Base-by-base conservation (phyloP, 2,113 vertebrate genomes). In the Parus major region DNA sequence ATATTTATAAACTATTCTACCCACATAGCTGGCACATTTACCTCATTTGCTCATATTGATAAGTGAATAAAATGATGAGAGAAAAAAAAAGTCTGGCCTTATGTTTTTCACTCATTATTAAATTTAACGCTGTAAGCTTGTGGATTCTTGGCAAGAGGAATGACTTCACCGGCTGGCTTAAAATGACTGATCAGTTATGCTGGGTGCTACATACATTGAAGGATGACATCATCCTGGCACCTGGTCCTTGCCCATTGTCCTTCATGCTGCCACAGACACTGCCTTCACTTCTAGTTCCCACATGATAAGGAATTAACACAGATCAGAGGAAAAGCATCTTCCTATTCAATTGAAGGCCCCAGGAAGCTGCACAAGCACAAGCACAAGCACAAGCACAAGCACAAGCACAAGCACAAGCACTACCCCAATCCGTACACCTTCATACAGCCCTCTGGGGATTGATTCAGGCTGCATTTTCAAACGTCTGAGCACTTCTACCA, bases 1-100 rank as follows among this genome's bases (percentile, higher is more conserved):
- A 86, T 95, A 95, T 95, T 95, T 94, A 97, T 96, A 97, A 97
- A 96, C 94, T 96, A 63, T 92, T 94, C 94, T 93, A 84, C 96
- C 96, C 94, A 95, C 88, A 0, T 61, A 82, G 85, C 79, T 97
- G 95, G 92, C 95, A 95, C 84, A 42, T 76, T 68, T 76, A 84
- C 56, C 39, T 49, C 70, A 86, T 79, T 95, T 95, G 92, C 87
- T 95, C 89, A 93, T 93, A 92, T 76, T 94, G 91, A 71, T 93
- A 92, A 94, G 64, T 73, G 82, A 93, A 94, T 88, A 96, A 94
- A 96, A 95, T n/a, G 23, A 91, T 70, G 82, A 70, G 39, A 86
- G 56, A 7, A 77, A 75, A 95, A 92, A 86, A 42, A 87, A 60
- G 47, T 39, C 77, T 82, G 86, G 84, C 92, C 88, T 90, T 95